Base-by-base conservation (phyloP, 2,113 vertebrate species). In the Sinocyclocheilus anophthalmus region DNA sequence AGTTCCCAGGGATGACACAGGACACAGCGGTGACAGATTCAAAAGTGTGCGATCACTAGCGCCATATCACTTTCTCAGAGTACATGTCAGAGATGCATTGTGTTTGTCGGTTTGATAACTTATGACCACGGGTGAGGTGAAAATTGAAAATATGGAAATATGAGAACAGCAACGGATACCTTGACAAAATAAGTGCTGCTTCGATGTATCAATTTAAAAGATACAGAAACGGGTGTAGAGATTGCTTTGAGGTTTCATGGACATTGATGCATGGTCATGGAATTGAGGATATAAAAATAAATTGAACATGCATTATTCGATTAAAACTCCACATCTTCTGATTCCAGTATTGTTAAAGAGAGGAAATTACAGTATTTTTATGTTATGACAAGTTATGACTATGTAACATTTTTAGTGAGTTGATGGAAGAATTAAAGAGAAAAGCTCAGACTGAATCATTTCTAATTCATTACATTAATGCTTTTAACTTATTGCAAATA, bases 101-200 rank as follows among this genome's bases (percentile, higher is more conserved):
- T 86, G 67, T 81, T 81, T 84, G 85, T 76, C 20, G 13, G 65
- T 76, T 86, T 88, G 65, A 57, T 78, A 86, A 48, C 75, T 85
- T 87, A 83, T 80, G 81, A 88, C 79, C 72, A 83, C 26, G 59
- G 77, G 69, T 83, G 83, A 90, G 83, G 90, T 86, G 89, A 88
- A 87, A 90, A 91, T 91, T 90, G 88, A 90, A 91, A 90, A 90
- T 90, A 91, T 91, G 90, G 89, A 88, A 89, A 89, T 89, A 33
- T 73, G 33, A 76, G 42, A 57, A 73, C 30, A 26, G 48, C 69
- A 88, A 80, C 22, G 75, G 26, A 88, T 77, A 86, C 14, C 48
- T 72, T 55, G 5, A 53, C 50, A 70, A 86, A 89, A 69, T 0
- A 81, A 73, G 16, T 20, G 63, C 9, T 57, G 9, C 76, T 69